Evolutionary conservation across 2,888 invertebrate genomes (phyloP).

Genomic region (Trachelus stipa): DNA sequence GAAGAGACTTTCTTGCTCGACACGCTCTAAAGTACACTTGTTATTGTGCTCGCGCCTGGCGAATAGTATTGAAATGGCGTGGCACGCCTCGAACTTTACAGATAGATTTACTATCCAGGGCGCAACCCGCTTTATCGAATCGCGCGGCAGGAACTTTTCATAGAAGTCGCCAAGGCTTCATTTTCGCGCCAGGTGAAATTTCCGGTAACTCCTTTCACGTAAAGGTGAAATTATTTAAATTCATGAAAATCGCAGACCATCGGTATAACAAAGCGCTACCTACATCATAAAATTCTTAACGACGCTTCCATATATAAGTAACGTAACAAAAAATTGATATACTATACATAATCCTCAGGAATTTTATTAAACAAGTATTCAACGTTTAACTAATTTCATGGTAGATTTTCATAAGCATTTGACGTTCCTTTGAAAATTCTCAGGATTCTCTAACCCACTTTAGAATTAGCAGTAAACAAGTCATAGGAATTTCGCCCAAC

Average conservation of each 20-base stretch:
- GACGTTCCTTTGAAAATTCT: background rate
- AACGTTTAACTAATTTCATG: background rate
- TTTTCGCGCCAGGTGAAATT: background rate
- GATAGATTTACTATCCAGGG: conserved; percentile 2
- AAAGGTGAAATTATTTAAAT: background rate
- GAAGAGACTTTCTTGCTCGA: conserved; percentile 4
- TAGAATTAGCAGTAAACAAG: background rate
- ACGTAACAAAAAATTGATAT: background rate
- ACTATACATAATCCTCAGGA: background rate
- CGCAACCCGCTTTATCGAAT: conserved; percentile 1
- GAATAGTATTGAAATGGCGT: conserved; percentile 5
- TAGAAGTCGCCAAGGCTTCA: background rate
- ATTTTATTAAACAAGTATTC: background rate
- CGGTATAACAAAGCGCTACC: background rate
- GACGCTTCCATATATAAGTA: background rate
- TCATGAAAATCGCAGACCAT: background rate
- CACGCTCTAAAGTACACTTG: conserved; percentile 6
- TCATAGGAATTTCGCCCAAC: no score
- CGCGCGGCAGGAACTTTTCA: background rate
- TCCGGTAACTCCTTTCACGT: background rate
- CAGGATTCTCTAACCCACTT: background rate
- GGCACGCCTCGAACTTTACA: conserved; percentile 5
- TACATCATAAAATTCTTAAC: background rate
- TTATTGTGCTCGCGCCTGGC: conserved; percentile 9
- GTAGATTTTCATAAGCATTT: background rate